phyloP scores from a whole-genome alignment of 2,797 vertebrate genomes.

The Sebastes baramenuke region DNA sequence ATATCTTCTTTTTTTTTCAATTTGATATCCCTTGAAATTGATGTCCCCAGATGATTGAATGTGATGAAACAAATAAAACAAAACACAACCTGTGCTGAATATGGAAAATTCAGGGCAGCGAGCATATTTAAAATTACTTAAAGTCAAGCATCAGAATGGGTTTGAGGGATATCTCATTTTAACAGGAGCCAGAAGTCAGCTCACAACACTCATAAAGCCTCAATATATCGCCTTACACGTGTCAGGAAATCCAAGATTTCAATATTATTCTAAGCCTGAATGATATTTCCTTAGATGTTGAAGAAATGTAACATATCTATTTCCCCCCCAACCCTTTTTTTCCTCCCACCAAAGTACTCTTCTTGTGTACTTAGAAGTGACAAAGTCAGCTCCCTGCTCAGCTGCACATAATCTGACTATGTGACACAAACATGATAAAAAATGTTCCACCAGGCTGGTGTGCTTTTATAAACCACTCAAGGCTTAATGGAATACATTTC shows the following conservation, averaged over 20 bases:
- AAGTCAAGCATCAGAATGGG: slow-evolving; percentile 72
- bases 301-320: slow-evolving; percentile 70
- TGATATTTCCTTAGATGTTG: slow-evolving; percentile 79
- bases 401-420: slow-evolving; percentile 77
- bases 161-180: slow-evolving; percentile 81
- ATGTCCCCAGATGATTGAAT: slow-evolving; percentile 67
- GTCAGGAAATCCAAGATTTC: slow-evolving; percentile 80
- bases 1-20: slow-evolving; percentile 29
- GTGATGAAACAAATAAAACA: slow-evolving; percentile 78
- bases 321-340: slow-evolving; percentile 10
- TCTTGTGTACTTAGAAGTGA: slow-evolving; percentile 74
- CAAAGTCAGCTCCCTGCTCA: slow-evolving; percentile 69
- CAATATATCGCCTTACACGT: slow-evolving; percentile 78
- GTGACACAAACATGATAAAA: slow-evolving; percentile 76
- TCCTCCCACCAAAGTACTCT: slow-evolving; percentile 34
- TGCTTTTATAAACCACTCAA: slow-evolving; percentile 76
- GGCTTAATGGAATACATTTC: slow-evolving; percentile 78
- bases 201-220: slow-evolving; percentile 78
- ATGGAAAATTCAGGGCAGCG: slow-evolving; percentile 63
- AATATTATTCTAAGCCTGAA: slow-evolving; percentile 81
- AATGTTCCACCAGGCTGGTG: slow-evolving; percentile 54
- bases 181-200: slow-evolving; percentile 75
- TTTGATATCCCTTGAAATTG: slow-evolving; percentile 67
- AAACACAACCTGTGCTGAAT: slow-evolving; percentile 71
- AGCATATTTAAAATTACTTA: slow-evolving; percentile 82